phyloP scores from a whole-genome alignment of 1,140 invertebrate species.

The Acyrthosiphon pisum region DNA sequence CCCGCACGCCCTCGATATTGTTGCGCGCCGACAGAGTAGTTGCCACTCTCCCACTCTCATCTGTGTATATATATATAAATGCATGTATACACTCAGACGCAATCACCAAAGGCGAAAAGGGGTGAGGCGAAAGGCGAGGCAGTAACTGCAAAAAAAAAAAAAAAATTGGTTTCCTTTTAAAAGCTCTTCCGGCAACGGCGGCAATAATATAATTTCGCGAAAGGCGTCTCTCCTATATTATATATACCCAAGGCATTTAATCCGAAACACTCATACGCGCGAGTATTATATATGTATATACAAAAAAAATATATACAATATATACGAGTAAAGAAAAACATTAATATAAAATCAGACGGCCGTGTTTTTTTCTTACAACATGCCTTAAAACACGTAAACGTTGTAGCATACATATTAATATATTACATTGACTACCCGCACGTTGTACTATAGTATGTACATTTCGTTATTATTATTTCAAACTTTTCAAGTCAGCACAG shows the following conservation, averaged over 20 bases:
- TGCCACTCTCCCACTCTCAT: neutral
- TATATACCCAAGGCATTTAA: neutral
- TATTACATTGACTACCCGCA: neutral
- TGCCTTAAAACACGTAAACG: neutral
- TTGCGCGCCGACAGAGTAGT: conserved; percentile 13
- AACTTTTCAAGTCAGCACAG: neutral
- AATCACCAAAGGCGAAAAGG: conserved; percentile 4
- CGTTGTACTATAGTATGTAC: neutral
- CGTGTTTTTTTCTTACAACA: neutral
- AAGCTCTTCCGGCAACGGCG: neutral
- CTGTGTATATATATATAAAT: neutral
- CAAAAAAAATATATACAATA: neutral
- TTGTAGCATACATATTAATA: conserved; percentile 8
- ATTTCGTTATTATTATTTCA: neutral
- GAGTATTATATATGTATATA: neutral
- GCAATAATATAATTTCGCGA: neutral
- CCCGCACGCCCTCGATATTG: neutral
- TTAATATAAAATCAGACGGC: conserved; percentile 33
- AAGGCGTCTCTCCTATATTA: neutral
- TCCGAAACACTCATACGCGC: neutral
- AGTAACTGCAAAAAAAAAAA: neutral
- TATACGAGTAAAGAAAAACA: neutral
- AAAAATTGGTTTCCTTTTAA: conserved; percentile 46
- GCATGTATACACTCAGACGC: neutral
- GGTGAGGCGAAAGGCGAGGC: neutral